These are phyloP conservation scores for Aproaerema taeniolella DNA, from an alignment of 2,888 invertebrate species.

Conservation along the genomic window DNA sequence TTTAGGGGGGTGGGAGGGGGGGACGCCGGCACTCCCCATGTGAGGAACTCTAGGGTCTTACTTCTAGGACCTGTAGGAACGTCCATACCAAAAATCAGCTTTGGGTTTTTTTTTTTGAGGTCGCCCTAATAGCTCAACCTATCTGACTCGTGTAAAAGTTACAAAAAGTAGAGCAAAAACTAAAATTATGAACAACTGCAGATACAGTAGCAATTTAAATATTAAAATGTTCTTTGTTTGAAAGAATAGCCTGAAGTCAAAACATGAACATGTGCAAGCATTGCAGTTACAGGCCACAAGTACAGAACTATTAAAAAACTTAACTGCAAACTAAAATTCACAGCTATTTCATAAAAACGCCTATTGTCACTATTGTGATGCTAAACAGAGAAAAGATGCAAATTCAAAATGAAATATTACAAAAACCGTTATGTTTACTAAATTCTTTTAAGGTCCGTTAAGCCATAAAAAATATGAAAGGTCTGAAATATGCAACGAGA, in stretches of 20 bases:
- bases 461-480: conserved; percentile 43
- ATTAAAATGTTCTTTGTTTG: conserved; percentile 36
- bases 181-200: too few relatives aligned
- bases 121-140: too few relatives aligned
- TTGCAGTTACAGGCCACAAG: conserved; percentile 28
- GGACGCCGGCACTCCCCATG: too few relatives aligned
- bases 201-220: conserved; percentile 22
- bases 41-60: too few relatives aligned
- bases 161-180: too few relatives aligned
- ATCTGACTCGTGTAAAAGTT: too few relatives aligned
- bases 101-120: too few relatives aligned
- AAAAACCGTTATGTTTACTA: conserved; percentile 65
- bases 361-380: conserved; percentile 51
- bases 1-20: too few relatives aligned
- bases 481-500: conserved; percentile 42
- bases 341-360: conserved; percentile 33
- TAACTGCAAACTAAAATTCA: conserved; percentile 21
- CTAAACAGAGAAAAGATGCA: conserved; percentile 58
- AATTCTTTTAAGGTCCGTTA: conserved; percentile 56
- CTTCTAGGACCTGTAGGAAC: too few relatives aligned
- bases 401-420: conserved; percentile 35
- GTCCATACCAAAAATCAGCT: too few relatives aligned
- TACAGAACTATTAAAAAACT: conserved; percentile 30
- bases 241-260: conserved; percentile 43
- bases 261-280: conserved; percentile 46